Evolutionary conservation across 2,797 vertebrate genomes (phyloP).

Genomic region (Chelmon rostratus): DNA sequence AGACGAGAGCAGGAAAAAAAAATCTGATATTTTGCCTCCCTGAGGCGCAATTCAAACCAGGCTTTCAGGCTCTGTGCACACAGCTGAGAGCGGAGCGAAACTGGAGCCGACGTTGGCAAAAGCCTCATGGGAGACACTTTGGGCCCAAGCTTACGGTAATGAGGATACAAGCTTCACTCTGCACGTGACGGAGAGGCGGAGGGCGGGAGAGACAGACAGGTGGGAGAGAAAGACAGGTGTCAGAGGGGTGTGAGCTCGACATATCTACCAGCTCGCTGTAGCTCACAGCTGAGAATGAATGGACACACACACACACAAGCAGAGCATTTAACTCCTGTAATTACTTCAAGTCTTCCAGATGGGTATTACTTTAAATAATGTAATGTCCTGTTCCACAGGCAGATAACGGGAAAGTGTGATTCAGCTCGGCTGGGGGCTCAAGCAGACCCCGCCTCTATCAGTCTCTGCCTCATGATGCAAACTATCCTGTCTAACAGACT

Average conservation of each 20-base stretch:
- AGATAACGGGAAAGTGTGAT: slow-evolving; percentile 5
- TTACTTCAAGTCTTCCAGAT: slow-evolving; percentile 18
- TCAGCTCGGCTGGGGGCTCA: background rate
- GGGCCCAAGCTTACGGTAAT: slow-evolving; percentile 55
- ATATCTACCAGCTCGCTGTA: slow-evolving; percentile 48
- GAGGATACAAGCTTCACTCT: slow-evolving; percentile 56
- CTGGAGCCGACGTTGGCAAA: slow-evolving; percentile 52
- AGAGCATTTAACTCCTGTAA: slow-evolving; percentile 18
- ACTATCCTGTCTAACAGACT: background rate
- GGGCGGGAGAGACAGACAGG: slow-evolving; percentile 39
- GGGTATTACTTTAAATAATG: slow-evolving; percentile 20
- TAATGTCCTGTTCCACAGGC: slow-evolving; percentile 25
- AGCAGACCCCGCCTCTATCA: background rate
- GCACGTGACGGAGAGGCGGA: slow-evolving; percentile 8
- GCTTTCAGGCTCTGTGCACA: slow-evolving; percentile 35
- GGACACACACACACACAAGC: slow-evolving; percentile 13
- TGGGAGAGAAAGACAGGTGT: slow-evolving; percentile 64
- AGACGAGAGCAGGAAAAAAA: slow-evolving; percentile 7
- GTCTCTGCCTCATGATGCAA: background rate
- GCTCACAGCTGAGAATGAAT: slow-evolving; percentile 76
- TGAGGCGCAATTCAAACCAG: slow-evolving; percentile 19
- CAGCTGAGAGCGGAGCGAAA: slow-evolving; percentile 55
- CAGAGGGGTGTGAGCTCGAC: slow-evolving; percentile 29
- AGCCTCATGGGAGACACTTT: slow-evolving; percentile 67
- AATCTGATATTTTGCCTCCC: background rate